A percentile compares a stretch with the other conserved stretches of the same genome.
These are phyloP conservation scores for Tonatia bakeri DNA, from an alignment of 2,113 vertebrate species.

Conservation along the genomic window DNA sequence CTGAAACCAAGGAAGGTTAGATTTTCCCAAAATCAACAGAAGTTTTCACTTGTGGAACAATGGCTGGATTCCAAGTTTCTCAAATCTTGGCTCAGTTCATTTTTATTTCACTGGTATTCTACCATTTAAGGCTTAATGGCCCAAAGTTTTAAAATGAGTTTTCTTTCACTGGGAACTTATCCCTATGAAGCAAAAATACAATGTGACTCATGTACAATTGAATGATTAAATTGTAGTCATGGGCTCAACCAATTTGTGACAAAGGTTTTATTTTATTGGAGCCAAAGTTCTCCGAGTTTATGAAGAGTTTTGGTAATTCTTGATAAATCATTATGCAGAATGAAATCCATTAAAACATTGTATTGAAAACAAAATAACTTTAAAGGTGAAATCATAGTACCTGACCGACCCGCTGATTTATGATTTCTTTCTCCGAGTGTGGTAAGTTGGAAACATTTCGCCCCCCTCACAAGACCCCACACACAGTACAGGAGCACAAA, in stretches of 20 bases:
- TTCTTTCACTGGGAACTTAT: conserved; percentile 47
- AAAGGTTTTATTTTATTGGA: conserved; percentile 76
- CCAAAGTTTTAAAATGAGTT: conserved; percentile 52
- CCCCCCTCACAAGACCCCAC: conserved; percentile 16
- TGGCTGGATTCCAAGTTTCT: conserved; percentile 19
- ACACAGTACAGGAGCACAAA: background rate
- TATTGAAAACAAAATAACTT: conserved; percentile 78
- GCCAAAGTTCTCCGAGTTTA: conserved; percentile 76
- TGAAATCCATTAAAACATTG: conserved; percentile 77
- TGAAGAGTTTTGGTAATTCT: conserved; percentile 78
- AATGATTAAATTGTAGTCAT: conserved; percentile 74
- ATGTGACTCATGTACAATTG: conserved; percentile 73
- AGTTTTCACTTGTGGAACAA: background rate
- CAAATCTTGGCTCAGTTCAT: background rate
- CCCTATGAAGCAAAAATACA: conserved; percentile 60
- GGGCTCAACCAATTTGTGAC: conserved; percentile 73
- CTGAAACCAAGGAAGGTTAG: background rate
- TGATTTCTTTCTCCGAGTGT: conserved; percentile 77
- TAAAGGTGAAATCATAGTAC: conserved; percentile 73
- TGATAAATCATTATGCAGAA: conserved; percentile 76
- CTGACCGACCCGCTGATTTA: conserved; percentile 76
- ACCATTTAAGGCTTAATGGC: conserved; percentile 23
- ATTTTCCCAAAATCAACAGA: background rate
- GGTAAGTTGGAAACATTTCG: conserved; percentile 73
- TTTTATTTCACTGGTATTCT: conserved; percentile 45